Percentiles rank a stretch among this genome's conserved stretches.
Conservation (phyloP, 1,140 invertebrate species). For the Drosophila sp. region DNA sequence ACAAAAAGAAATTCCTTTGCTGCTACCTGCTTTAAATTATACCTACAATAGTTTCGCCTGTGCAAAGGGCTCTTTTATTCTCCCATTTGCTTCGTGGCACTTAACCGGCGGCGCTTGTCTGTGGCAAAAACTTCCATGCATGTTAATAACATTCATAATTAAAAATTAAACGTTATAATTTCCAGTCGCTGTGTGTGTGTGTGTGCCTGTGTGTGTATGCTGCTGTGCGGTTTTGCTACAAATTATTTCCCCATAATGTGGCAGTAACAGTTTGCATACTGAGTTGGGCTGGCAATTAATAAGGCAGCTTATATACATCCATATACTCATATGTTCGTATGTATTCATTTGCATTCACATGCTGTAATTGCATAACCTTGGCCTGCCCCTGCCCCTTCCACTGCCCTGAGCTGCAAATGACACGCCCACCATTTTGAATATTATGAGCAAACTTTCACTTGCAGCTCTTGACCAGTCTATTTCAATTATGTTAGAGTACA, state of each 20-base stretch:
- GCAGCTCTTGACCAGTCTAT: constrained; percentile 1
- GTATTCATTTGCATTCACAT: constrained; percentile 3
- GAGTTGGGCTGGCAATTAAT: constrained; percentile 41
- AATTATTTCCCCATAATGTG: constrained; percentile 46
- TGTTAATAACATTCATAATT: constrained; percentile 79
- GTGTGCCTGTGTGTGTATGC: constrained; percentile 29
- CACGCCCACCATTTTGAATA: not conserved
- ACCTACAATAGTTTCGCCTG: not conserved
- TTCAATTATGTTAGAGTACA: constrained; percentile 35
- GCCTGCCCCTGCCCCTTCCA: not conserved
- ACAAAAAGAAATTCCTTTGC: constrained; percentile 3
- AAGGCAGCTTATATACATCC: constrained; percentile 10
- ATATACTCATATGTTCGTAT: not conserved
- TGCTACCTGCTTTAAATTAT: not conserved
- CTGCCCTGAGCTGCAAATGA: not conserved
- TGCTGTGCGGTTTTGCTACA: constrained; percentile 54
- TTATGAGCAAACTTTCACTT: constrained; percentile 53
- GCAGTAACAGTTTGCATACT: constrained; percentile 29
- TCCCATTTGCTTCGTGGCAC: constrained; percentile 47
- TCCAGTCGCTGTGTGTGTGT: constrained; percentile 34
- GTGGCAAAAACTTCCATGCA: constrained; percentile 67
- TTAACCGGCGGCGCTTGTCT: constrained; percentile 40
- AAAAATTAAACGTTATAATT: constrained; percentile 78
- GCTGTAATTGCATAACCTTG: constrained; percentile 4
- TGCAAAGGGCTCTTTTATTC: constrained; percentile 51